These are phyloP conservation scores for Crypturellus undulatus DNA, from an alignment of 2,113 vertebrate genomes.

Conservation along the genomic window DNA sequence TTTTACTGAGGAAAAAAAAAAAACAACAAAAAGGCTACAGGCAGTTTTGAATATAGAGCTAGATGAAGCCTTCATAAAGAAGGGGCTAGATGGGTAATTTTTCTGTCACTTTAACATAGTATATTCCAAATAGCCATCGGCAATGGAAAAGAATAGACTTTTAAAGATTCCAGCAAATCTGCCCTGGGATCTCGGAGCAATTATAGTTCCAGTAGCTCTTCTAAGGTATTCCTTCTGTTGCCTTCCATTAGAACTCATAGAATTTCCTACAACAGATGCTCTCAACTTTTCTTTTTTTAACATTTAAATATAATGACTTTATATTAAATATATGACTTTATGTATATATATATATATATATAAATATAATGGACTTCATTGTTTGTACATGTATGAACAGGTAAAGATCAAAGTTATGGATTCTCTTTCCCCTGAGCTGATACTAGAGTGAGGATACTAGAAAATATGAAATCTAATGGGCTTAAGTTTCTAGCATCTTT, in stretches of 20 bases:
- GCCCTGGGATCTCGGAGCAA: not conserved
- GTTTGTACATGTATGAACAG: not conserved
- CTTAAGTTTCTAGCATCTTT: not conserved
- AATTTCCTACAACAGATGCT: not conserved
- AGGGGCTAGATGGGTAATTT: not conserved
- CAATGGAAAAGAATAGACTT: not conserved
- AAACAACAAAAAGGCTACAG: not conserved
- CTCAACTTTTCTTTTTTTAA: not conserved
- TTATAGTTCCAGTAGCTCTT: not conserved
- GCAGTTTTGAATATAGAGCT: not conserved
- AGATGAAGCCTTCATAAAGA: not conserved
- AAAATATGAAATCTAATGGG: not conserved
- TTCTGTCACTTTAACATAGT: not conserved
- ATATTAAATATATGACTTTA: too few relatives aligned
- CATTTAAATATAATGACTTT: not conserved
- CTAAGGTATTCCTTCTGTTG: not conserved
- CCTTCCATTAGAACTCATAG: not conserved
- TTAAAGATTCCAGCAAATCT: not conserved
- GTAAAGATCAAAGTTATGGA: not conserved
- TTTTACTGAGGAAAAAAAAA: not conserved
- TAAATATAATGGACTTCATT: not conserved
- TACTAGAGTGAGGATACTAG: not conserved
- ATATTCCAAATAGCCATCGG: not conserved
- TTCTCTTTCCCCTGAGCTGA: not conserved
- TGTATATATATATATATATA: too few relatives aligned